phyloP scores from a whole-genome alignment of 2,113 vertebrate species.

The Charina bottae region DNA sequence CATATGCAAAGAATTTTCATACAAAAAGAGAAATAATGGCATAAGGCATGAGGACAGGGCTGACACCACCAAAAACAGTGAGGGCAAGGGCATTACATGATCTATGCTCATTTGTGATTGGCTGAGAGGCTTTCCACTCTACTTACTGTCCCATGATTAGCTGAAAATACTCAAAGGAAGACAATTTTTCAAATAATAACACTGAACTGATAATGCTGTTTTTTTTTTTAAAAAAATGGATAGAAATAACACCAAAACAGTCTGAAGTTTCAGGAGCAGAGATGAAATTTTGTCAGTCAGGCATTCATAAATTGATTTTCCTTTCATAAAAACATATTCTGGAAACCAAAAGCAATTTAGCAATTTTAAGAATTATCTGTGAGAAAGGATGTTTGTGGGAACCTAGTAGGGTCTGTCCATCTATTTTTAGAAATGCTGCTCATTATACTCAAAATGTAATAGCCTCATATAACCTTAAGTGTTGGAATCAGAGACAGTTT shows the following conservation, averaged over 20 bases:
- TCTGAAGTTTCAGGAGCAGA: not conserved
- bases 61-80: not conserved
- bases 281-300: not conserved
- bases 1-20: not conserved
- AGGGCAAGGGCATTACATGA: not conserved
- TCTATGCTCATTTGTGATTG: not conserved
- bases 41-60: not conserved
- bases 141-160: not conserved
- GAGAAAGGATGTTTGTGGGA: not conserved
- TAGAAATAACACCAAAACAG: not conserved
- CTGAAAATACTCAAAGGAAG: not conserved
- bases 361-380: not conserved
- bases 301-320: conserved; percentile 2
- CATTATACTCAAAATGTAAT: not conserved
- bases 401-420: not conserved
- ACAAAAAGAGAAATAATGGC: too few species aligned
- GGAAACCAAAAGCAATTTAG: not conserved
- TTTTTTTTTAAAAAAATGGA: too few species aligned
- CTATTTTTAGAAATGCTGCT: conserved; percentile 29
- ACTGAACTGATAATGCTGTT: not conserved
- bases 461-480: not conserved
- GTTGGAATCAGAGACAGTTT: not conserved
- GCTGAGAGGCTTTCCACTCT: not conserved
- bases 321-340: not conserved
- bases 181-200: not conserved